Evolutionary conservation across 2,113 vertebrate species (phyloP).

Genomic region (Seriola aureovittata): DNA sequence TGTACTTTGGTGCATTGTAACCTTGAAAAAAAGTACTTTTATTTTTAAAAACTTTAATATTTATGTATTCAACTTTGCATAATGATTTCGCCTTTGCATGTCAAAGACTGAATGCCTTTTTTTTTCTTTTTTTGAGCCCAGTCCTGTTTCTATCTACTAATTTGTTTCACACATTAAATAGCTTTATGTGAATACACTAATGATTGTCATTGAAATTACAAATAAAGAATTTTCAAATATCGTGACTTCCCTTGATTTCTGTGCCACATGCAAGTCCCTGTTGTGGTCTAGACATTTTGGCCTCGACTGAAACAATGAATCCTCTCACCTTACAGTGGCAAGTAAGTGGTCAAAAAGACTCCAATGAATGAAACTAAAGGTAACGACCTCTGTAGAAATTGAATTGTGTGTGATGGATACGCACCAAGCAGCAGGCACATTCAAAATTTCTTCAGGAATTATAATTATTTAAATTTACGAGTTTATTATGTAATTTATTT

Average conservation of each 20-base stretch:
- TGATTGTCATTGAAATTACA: background rate
- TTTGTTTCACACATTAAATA: background rate
- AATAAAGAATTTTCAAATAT: conserved; percentile 40
- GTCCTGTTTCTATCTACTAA: background rate
- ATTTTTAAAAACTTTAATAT: background rate
- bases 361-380: too few species aligned
- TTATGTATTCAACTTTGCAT: background rate
- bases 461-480: too few species aligned
- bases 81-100: background rate
- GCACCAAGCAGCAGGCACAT: too few species aligned
- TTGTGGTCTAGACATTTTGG: background rate
- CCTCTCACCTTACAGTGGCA: too few species aligned
- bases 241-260: background rate
- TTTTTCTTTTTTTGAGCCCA: background rate
- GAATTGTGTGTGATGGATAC: too few species aligned
- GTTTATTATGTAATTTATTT: too few species aligned
- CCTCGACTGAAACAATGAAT: background rate
- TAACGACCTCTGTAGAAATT: too few species aligned
- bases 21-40: background rate
- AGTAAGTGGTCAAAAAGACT: too few species aligned
- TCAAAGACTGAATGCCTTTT: background rate
- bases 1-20: background rate
- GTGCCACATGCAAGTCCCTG: background rate
- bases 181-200: conserved; percentile 1
- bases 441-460: too few species aligned